Base-by-base conservation (phyloP, 2,113 vertebrate species). In the Sinosuthora webbiana region DNA sequence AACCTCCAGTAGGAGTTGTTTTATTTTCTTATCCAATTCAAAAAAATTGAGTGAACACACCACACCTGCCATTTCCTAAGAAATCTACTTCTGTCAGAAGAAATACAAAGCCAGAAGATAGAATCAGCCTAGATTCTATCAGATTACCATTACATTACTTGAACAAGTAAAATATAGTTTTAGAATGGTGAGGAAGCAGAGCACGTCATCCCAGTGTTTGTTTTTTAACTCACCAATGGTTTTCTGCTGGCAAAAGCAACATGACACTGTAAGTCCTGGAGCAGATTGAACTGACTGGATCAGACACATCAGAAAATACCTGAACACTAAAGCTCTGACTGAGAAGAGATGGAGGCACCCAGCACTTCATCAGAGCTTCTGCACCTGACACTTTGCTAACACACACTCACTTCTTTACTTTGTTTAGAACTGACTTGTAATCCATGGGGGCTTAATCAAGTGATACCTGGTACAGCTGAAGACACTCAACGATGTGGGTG, bases 391-490 rank as follows among this genome's bases (percentile, higher is more conserved):
- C 47, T 67, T 52, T 4, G 0, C 82, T 90, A 93, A 76, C 45
- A 65, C 24, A 73, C 27, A 44, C 30, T 53, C 53, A 30, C 16
- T 47, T 37, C n/a, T 84, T 65, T 12, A 45, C 70, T 78, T 93
- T 67, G 56, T 80, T 94, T 78, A 75, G 83, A 90, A 57, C 28
- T 33, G 22, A 81, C 28, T 67, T 86, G 45, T 90, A 95, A 90
- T 68, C 94, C 85, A 90, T 3, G 14, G 44, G 42, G 92, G 49
- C n/a, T 86, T 94, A 93, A 97, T 96, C 88, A 95, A 96, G 60
- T 1, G 37, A 67, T 71, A 77, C 18, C 71, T 69, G 65, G 41
- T 30, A 47, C 41, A 86, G 50, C 0, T 77, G 69, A 81, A 93
- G 64, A 86, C 60, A 74, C 33, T 86, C n/a, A 1, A 1, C 41